A percentile compares a stretch with the other conserved stretches of the same genome.
These are phyloP conservation scores for Drosophila demipolita DNA, from an alignment of 2,888 invertebrate genomes.

Conservation along the genomic window DNA sequence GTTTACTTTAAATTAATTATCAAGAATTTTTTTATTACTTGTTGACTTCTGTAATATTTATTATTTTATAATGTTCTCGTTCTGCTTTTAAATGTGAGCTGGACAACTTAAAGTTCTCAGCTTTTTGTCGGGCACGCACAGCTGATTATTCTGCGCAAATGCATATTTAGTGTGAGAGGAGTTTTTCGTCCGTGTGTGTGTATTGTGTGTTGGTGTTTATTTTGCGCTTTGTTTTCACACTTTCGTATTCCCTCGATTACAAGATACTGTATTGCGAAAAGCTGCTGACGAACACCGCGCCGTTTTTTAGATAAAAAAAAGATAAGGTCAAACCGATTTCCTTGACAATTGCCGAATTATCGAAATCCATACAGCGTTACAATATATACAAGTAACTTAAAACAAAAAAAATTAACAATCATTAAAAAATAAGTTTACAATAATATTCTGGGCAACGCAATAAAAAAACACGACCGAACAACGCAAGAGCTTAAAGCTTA, in stretches of 20 bases:
- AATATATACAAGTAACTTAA: background rate
- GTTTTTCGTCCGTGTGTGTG: background rate
- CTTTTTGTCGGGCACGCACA: slow-evolving; percentile 38
- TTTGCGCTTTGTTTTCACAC: slow-evolving; percentile 27
- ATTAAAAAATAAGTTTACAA: slow-evolving; percentile 9
- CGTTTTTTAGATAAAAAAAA: slow-evolving; percentile 10
- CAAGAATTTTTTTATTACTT: background rate
- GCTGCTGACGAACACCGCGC: slow-evolving; percentile 22
- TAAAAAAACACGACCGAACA: slow-evolving; percentile 53
- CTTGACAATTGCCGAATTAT: background rate
- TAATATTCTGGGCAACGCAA: slow-evolving; percentile 23
- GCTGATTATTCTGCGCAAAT: slow-evolving; percentile 31
- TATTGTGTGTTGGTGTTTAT: slow-evolving; percentile 18
- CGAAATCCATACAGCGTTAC: background rate
- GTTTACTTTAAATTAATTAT: background rate
- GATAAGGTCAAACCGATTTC: slow-evolving; percentile 2
- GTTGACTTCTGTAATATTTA: background rate
- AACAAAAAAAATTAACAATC: slow-evolving; percentile 6
- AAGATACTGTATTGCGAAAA: slow-evolving; percentile 30
- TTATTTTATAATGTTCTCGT: background rate
- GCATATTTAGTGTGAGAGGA: background rate
- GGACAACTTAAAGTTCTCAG: slow-evolving; percentile 27
- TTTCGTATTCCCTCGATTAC: slow-evolving; percentile 33
- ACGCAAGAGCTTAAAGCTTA: slow-evolving; percentile 71
- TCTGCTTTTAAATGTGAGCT: background rate